Evolutionary conservation across 2,113 vertebrate genomes (phyloP).

Genomic region (Ophiodon elongatus): DNA sequence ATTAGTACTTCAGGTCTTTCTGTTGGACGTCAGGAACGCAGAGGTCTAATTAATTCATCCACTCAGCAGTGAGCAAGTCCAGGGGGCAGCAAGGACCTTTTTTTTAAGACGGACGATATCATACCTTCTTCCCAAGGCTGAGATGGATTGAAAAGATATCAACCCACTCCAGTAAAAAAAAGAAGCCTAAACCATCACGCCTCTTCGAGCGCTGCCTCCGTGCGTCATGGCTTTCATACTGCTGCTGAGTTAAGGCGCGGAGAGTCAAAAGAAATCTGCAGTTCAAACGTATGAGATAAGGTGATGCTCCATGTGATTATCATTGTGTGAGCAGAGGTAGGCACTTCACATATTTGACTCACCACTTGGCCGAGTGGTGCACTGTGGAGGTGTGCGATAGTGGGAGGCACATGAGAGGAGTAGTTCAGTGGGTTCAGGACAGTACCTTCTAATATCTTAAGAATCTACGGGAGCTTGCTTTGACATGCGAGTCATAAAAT

Average conservation of each 20-base stretch:
- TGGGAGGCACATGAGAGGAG: conserved; percentile 51
- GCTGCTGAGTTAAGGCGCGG: not conserved
- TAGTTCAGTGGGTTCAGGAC: conserved; percentile 18
- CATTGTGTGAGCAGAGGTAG: conserved; percentile 11
- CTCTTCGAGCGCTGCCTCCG: conserved; percentile 50
- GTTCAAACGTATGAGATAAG: conserved; percentile 29
- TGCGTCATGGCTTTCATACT: conserved; percentile 31
- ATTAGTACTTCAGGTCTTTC: conserved; percentile 71
- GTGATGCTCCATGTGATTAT: conserved; percentile 30
- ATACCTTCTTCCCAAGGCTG: conserved; percentile 3
- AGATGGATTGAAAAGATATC: conserved; percentile 41
- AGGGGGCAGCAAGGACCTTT: conserved; percentile 45
- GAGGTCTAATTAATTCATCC: conserved; percentile 72
- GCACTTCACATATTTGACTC: conserved; percentile 60
- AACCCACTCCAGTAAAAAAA: conserved; percentile 18
- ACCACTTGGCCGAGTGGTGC: conserved; percentile 31
- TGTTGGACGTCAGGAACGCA: conserved; percentile 58
- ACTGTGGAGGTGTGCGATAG: conserved; percentile 58
- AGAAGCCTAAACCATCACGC: not conserved
- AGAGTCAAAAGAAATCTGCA: not conserved
- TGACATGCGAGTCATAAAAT: not conserved
- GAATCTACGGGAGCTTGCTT: not conserved
- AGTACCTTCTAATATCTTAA: conserved; percentile 2
- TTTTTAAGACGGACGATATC: conserved; percentile 33
- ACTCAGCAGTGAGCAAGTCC: conserved; percentile 53